These are phyloP conservation scores for Gymnoscopelus microlampas DNA, from an alignment of 2,797 vertebrate species.

Conservation along the genomic window DNA sequence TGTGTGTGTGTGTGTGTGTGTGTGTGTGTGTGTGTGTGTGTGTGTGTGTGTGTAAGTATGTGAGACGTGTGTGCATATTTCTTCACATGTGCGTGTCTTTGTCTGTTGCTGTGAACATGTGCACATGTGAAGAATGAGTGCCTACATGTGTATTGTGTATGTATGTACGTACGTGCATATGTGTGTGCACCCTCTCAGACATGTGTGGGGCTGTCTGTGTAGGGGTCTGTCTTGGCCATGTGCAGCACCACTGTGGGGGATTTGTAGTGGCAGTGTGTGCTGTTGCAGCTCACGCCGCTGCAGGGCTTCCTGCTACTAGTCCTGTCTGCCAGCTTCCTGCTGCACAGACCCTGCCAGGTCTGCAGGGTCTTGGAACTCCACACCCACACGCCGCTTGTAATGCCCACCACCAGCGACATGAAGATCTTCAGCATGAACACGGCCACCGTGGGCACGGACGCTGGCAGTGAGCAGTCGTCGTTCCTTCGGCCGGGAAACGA, in stretches of 20 bases:
- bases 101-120: no score
- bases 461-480: constrained; percentile 88
- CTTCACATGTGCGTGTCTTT: no score
- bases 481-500: constrained; percentile 78
- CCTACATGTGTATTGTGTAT: no score
- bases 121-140: not conserved
- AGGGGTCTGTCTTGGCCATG: constrained; percentile 93
- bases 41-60: constrained; percentile 13
- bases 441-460: constrained; percentile 93
- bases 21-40: constrained; percentile 10
- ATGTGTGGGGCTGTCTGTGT: constrained; percentile 92
- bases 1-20: constrained; percentile 16
- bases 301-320: constrained; percentile 89
- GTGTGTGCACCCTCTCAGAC: constrained; percentile 74
- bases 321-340: constrained; percentile 89
- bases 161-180: not conserved
- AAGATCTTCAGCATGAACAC: constrained; percentile 99
- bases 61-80: not conserved
- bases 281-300: constrained; percentile 85
- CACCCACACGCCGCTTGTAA: constrained; percentile 98
- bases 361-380: constrained; percentile 99
- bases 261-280: constrained; percentile 94
- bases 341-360: constrained; percentile 97
- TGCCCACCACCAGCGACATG: constrained; percentile 98
- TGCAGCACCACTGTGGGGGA: constrained; percentile 91